Percentiles rank a stretch among this genome's conserved stretches.
phyloP scores from a whole-genome alignment of 92 coral and sea anemone species.

The Anthopleura xanthogrammica region DNA sequence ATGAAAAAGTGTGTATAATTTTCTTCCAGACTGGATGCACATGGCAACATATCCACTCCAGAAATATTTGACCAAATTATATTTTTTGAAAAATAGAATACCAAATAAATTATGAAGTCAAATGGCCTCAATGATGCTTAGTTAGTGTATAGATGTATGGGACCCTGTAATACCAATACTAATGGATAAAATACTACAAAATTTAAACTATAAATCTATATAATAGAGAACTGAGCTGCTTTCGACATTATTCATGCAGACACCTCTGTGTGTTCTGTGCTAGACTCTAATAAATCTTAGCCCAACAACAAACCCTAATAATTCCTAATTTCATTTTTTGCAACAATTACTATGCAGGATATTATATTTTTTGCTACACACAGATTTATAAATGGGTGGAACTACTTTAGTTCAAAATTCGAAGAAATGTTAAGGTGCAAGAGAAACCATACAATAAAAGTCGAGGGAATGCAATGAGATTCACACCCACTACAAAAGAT shows the following conservation, averaged over 20 bases:
- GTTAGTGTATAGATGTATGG: not conserved
- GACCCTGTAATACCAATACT: not conserved
- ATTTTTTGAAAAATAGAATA: not conserved
- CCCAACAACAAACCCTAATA: too few species aligned
- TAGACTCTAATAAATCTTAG: too few species aligned
- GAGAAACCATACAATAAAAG: not conserved
- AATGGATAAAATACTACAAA: not conserved
- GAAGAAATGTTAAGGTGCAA: not conserved
- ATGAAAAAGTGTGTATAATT: not conserved
- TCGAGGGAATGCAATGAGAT: not conserved
- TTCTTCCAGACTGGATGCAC: not conserved
- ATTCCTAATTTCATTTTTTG: too few species aligned
- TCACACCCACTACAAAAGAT: not conserved
- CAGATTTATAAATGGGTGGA: too few species aligned
- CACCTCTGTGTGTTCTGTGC: too few species aligned
- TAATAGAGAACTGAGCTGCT: not conserved
- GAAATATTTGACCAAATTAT: slow-evolving; percentile 30
- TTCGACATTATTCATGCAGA: too few species aligned
- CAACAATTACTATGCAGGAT: too few species aligned
- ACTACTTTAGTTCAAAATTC: too few species aligned
- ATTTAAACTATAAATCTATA: not conserved
- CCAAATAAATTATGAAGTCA: not conserved
- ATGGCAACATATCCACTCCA: slow-evolving; percentile 33
- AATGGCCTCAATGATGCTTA: not conserved
- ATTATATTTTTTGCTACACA: too few species aligned